Conservation (phyloP, 2,797 vertebrate genomes). For the Gallinago stenura region DNA sequence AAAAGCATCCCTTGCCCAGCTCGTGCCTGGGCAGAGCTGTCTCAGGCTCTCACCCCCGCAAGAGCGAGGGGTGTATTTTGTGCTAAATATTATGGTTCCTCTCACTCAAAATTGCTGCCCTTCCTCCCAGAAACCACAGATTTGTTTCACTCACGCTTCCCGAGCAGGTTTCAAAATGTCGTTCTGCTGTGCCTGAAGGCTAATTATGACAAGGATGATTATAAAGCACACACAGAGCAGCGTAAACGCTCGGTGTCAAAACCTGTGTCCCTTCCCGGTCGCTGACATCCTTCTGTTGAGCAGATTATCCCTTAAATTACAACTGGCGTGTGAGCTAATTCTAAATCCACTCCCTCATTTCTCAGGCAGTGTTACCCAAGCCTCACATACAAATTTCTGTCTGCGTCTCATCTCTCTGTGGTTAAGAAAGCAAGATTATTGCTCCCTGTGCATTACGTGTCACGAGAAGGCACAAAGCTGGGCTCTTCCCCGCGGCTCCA, state of each 20-base stretch:
- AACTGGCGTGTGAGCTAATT: not conserved
- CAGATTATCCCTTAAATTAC: constrained; percentile 46
- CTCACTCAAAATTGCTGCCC: constrained; percentile 50
- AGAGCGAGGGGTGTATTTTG: not conserved
- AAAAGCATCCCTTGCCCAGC: not conserved
- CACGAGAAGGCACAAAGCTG: not conserved
- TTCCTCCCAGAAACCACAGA: constrained; percentile 28
- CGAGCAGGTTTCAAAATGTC: not conserved
- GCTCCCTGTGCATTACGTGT: accelerated
- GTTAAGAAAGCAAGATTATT: not conserved
- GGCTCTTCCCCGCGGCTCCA: not conserved
- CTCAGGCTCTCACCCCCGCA: not conserved
- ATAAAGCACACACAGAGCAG: not conserved
- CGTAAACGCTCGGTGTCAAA: not conserved
- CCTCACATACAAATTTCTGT: not conserved
- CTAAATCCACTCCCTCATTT: not conserved
- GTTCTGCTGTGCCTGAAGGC: constrained; percentile 23
- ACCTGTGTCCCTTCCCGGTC: constrained; percentile 27
- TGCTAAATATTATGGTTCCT: constrained; percentile 18
- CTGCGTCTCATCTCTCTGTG: not conserved
- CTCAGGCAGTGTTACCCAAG: not conserved
- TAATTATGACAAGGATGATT: not conserved
- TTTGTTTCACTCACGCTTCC: constrained; percentile 38
- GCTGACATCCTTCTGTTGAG: constrained; percentile 47
- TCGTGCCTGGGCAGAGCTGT: not conserved